Base-by-base conservation (phyloP, 2,113 vertebrate genomes). In the Tringa solitaria region DNA sequence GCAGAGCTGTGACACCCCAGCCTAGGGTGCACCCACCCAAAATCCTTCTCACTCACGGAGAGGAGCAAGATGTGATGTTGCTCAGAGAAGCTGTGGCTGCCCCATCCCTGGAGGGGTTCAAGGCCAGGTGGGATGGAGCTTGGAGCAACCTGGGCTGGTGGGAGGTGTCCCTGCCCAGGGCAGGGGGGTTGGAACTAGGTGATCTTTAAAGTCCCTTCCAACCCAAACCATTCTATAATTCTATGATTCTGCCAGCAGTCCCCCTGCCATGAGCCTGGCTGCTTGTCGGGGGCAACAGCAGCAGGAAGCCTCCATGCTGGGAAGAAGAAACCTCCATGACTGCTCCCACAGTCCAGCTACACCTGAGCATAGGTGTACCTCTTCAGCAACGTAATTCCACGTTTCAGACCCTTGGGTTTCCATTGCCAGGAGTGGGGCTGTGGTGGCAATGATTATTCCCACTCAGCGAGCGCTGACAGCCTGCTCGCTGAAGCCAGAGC, bases 21-120 rank as follows among this genome's bases (percentile, higher is more conserved):
- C 0, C 0, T 28, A 59, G 48, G 45, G 5, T 15, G 11, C n/a
- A 26, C 14, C n/a, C 28, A 33, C 30, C 6, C 9, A 2, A 3
- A 30, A 50, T 46, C 33, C 17, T 56, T 45, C 37, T 69, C 45
- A 10, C 8, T 6, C 15, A 13, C 3, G 15, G 14, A 53, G n/a
- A 65, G 14, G 56, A 81, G 23, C 20, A 69, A 64, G 26, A 41
- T 41, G 17, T 20, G 14, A 35, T 5, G 8, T 57, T 60, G n/a
- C 15, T n/a, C n/a, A 37, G 59, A 61, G 14, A 17, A 61, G n/a
- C 23, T 37, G 14, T 16, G n/a, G 59, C 14, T 61, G 59, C n/a
- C 35, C 24, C 35, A 18, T 61, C 23, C 35, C n/a, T 37, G 24
- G 35, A 61, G 10, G 24, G 14, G 24, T 37, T 61, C 59, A 61